These are phyloP conservation scores for Grantiella picta DNA, from an alignment of 2,113 vertebrate genomes.

Conservation along the genomic window DNA sequence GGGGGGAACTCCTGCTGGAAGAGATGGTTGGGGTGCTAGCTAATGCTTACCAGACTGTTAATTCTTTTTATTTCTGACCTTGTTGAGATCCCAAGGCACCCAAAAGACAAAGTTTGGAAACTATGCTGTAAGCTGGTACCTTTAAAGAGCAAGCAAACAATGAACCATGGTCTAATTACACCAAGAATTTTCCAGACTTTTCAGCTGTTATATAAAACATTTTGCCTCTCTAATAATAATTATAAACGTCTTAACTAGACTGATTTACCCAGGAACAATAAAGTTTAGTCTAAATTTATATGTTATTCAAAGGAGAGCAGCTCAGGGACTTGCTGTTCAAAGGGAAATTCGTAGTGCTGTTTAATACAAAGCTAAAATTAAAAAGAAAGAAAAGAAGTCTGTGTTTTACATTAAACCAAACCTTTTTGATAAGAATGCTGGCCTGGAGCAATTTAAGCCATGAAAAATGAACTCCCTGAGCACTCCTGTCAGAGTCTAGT, in stretches of 20 bases:
- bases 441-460: slow-evolving; percentile 78
- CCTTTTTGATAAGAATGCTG: slow-evolving; percentile 77
- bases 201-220: slow-evolving; percentile 38
- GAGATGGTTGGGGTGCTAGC: neutral
- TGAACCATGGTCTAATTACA: slow-evolving; percentile 35
- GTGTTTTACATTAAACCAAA: slow-evolving; percentile 72
- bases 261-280: slow-evolving; percentile 61
- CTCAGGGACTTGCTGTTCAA: slow-evolving; percentile 43
- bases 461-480: slow-evolving; percentile 82
- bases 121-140: slow-evolving; percentile 1
- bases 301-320: slow-evolving; percentile 55
- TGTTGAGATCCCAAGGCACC: neutral
- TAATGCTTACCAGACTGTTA: slow-evolving; percentile 32
- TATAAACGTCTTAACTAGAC: slow-evolving; percentile 66
- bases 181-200: slow-evolving; percentile 53
- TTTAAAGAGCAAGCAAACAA: slow-evolving; percentile 56
- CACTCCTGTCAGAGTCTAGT: slow-evolving; percentile 79
- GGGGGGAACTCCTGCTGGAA: neutral
- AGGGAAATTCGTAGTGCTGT: slow-evolving; percentile 40
- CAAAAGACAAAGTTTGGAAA: slow-evolving; percentile 43
- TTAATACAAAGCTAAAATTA: slow-evolving; percentile 53
- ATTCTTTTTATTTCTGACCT: slow-evolving; percentile 29
- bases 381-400: slow-evolving; percentile 61
- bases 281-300: slow-evolving; percentile 49
- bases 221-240: slow-evolving; percentile 62